Percentiles rank a stretch among this genome's conserved stretches.
These are phyloP conservation scores for Blera fallax DNA, from an alignment of 2,888 invertebrate genomes.

Conservation along the genomic window DNA sequence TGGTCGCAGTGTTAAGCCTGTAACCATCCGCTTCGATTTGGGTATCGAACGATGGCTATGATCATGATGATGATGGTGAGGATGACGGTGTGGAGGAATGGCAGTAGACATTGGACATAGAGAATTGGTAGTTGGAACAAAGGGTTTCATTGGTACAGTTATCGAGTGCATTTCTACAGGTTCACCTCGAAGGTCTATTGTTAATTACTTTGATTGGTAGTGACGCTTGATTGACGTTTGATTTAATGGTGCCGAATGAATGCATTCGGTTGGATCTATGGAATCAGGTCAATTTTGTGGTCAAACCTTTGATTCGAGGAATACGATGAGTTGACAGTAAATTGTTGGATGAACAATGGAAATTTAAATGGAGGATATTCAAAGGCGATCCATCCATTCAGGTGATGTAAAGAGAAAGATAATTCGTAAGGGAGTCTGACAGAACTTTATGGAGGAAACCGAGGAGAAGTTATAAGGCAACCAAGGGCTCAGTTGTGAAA, in stretches of 20 bases:
- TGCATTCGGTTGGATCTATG: neutral
- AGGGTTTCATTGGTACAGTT: constrained; percentile 51
- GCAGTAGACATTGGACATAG: constrained; percentile 5
- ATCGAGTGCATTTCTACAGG: constrained; percentile 39
- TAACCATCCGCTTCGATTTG: constrained; percentile 31
- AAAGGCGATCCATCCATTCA: neutral
- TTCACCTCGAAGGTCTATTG: constrained; percentile 45
- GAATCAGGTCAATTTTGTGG: constrained; percentile 26
- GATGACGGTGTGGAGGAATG: neutral
- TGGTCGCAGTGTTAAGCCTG: constrained; percentile 30
- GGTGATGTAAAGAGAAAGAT: neutral
- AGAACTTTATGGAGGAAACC: no score
- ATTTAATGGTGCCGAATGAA: constrained; percentile 42
- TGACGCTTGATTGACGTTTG: constrained; percentile 68
- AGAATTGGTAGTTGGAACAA: constrained; percentile 8
- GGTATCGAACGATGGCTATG: neutral
- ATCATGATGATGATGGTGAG: no score
- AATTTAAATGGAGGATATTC: neutral
- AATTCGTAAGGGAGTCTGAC: neutral
- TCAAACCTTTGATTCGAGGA: neutral
- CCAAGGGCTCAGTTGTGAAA: no score
- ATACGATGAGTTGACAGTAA: constrained; percentile 15
- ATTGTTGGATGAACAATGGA: neutral
- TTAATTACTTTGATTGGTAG: constrained; percentile 34
- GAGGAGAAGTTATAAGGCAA: no score